Evolutionary conservation across 2,888 invertebrate species (phyloP), one percentile per base, ranked within the genome.

Genomic region (Cyaniris semiargus): DNA sequence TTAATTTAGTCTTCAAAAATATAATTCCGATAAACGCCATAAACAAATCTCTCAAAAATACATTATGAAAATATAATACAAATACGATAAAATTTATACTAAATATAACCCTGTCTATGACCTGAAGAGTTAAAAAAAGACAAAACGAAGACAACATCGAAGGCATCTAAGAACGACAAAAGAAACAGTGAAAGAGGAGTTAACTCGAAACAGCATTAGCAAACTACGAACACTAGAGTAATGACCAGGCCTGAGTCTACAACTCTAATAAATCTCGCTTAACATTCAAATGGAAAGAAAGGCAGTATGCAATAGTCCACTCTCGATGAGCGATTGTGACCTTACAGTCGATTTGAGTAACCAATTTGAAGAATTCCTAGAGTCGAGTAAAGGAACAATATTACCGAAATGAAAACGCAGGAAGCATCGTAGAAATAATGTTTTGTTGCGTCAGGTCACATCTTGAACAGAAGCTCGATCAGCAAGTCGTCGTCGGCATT

Each of bases 51-150:
- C 93, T 92, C 93, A 94, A 94, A 94, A 93, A 94, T 93, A 93
- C 90, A 83, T 93, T 93, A 92, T 93, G 93, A 93, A 94, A 94
- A 94, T 94, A 92, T 93, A 93, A 93, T 93, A 92, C 91, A 90
- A 91, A 94, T 92, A 92, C 92, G 92, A 92, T 93, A 94, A 93
- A 93, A 92, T 93, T 93, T 93, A 93, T 92, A 93, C 93, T 94
- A 93, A 93, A 93, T 93, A 92, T 93, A 93, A 94, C 94, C 94
- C 94, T 94, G 94, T 93, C 93, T 93, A 93, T 93, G 94, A 94
- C 94, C 94, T 94, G 94, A 93, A 93, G 93, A 93, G 92, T 92
- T 92, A 86, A 90, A 86, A 84, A 93, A 89, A 83, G 82, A 86
- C 70, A 23, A 80, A 81, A 80, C 78, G 70, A 81, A 79, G 78